Evolutionary conservation across 2,888 invertebrate species (phyloP), one percentile per base, ranked within the genome.

Genomic region (Bombylius major): DNA sequence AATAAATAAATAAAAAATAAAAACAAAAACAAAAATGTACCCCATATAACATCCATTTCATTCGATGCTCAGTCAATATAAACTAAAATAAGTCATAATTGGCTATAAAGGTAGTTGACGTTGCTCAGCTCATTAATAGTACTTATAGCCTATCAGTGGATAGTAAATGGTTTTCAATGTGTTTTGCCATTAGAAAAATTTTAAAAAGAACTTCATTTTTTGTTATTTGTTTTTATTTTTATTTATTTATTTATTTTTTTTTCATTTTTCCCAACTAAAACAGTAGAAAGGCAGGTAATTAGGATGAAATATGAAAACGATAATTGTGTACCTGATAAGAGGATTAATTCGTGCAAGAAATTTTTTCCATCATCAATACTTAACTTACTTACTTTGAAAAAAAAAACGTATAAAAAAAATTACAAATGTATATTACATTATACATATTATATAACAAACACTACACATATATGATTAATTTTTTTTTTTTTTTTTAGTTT

Each of bases 51-150:
- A 23, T 23, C 23, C 23, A 23, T 23, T 23, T 23, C 23, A 23
- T 23, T 23, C 23, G 23, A 23, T 23, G 23, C 23, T 23, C 23
- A 23, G 23, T 45, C 36, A 36, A 9, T 36, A 36, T 36, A 36
- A 9, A 32, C 42, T 50, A 14, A 50, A 50, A 34, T 54, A 54
- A 54, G 45, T 54, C 54, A 54, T 54, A 54, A 54, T 50, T 54
- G 54, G 32, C 34, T 14, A 47, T 14, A 47, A 47, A 53, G 39
- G 39, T 42, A 42, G 36, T 36, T 36, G 36, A 36, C 36, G 9
- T 36, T 36, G 9, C 23, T 23, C 36, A 36, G 36, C 36, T 36
- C 36, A 36, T 36, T 36, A 36, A 36, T 36, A 36, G 36, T 42
- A 42, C 39, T 7, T 42, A 42, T 36, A 11, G 39, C 4, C 7